Evolutionary conservation across 2,888 invertebrate species (phyloP).

Genomic region (Bellardia pandia): DNA sequence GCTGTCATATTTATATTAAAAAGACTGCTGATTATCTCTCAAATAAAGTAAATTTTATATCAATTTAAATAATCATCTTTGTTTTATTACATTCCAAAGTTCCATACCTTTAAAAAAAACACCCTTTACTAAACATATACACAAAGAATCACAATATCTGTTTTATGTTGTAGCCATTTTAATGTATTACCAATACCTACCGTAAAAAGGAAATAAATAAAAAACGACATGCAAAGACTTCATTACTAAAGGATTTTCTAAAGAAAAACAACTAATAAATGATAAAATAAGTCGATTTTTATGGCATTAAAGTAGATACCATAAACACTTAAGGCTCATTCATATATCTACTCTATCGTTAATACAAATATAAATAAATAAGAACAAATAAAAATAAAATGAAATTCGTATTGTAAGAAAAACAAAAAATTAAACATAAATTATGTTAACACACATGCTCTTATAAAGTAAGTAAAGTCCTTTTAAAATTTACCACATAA

Average conservation of each 20-base stretch:
- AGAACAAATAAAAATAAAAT: slow-evolving; percentile 12
- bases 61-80: no score
- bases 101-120: no score
- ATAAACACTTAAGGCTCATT: slow-evolving; percentile 31
- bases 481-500: slow-evolving; percentile 66
- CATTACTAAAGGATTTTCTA: slow-evolving; percentile 34
- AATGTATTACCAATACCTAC: slow-evolving; percentile 25
- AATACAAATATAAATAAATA: slow-evolving; percentile 39
- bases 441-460: slow-evolving; percentile 52
- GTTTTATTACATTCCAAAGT: no score
- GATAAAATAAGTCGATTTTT: slow-evolving; percentile 65
- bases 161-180: slow-evolving; percentile 3
- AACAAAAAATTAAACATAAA: slow-evolving; percentile 52
- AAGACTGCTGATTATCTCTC: no score
- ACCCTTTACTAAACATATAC: not conserved
- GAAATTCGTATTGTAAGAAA: slow-evolving; percentile 4
- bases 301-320: slow-evolving; percentile 55
- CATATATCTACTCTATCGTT: slow-evolving; percentile 44
- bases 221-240: slow-evolving; percentile 14
- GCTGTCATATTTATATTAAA: no score
- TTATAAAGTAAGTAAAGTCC: not conserved
- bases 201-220: not conserved
- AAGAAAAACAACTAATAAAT: slow-evolving; percentile 31
- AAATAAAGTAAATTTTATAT: no score
- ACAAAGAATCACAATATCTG: not conserved